These are phyloP conservation scores for Galeopterus variegatus DNA, from an alignment of 2,113 vertebrate genomes.

Conservation along the genomic window DNA sequence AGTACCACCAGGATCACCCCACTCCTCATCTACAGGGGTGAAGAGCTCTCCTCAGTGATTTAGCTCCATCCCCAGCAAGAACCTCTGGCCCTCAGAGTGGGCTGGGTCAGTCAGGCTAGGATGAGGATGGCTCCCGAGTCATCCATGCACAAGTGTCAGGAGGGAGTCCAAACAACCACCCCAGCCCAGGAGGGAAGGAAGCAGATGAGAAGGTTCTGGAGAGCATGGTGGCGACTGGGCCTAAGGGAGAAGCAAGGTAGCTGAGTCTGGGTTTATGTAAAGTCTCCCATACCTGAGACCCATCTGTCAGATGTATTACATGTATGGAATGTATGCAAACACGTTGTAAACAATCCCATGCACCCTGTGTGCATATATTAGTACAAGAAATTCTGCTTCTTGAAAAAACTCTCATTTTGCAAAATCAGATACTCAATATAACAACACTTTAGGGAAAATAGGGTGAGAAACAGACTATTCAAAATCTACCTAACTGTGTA, in stretches of 20 bases:
- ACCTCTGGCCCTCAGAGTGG: background rate
- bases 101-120: background rate
- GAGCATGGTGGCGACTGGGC: background rate
- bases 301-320: background rate
- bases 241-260: background rate
- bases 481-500: background rate
- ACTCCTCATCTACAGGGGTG: background rate
- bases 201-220: background rate
- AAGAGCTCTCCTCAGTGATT: background rate
- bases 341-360: background rate
- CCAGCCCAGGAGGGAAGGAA: background rate
- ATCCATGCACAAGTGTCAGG: background rate
- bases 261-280: background rate
- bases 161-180: background rate
- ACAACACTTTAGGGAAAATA: background rate
- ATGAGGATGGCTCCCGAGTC: background rate
- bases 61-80: background rate
- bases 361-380: too few species aligned
- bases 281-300: background rate
- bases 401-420: background rate
- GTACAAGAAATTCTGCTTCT: background rate
- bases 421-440: background rate
- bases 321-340: accelerated
- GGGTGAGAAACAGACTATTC: background rate
- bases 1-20: background rate